These are phyloP conservation scores for Semotilus atromaculatus DNA, from an alignment of 2,797 vertebrate genomes.

Conservation along the genomic window DNA sequence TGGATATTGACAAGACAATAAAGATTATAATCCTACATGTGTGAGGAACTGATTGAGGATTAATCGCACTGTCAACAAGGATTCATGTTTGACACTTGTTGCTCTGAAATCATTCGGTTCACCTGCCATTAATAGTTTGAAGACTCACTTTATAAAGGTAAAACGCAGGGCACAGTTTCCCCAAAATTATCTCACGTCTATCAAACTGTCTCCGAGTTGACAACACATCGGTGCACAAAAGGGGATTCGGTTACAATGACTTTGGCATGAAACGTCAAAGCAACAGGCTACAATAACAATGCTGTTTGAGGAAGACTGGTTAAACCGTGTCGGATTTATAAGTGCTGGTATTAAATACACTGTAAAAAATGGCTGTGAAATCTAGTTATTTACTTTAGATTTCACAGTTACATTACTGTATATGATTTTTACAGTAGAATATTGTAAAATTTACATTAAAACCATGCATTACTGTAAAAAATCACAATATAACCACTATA, in stretches of 20 bases:
- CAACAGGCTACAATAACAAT: slow-evolving; percentile 23
- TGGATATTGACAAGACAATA: slow-evolving; percentile 25
- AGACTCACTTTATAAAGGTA: background rate
- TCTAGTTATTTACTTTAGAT: no score
- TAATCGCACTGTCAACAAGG: background rate
- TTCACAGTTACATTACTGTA: no score
- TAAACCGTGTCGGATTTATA: background rate
- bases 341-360: background rate
- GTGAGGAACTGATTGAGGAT: background rate
- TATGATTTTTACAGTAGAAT: no score
- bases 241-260: slow-evolving; percentile 49
- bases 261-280: slow-evolving; percentile 42
- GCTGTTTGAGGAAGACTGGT: background rate
- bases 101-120: background rate
- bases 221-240: slow-evolving; percentile 14
- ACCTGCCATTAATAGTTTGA: background rate
- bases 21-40: background rate
- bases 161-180: background rate
- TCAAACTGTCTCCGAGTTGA: slow-evolving; percentile 53
- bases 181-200: slow-evolving; percentile 16
- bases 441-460: no score
- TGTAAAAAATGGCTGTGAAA: no score
- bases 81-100: background rate
- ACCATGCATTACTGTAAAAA: no score
- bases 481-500: no score